A percentile compares a stretch with the other conserved stretches of the same genome.
These are phyloP conservation scores for Heliornis fulica DNA, from an alignment of 2,113 vertebrate genomes.

Conservation along the genomic window DNA sequence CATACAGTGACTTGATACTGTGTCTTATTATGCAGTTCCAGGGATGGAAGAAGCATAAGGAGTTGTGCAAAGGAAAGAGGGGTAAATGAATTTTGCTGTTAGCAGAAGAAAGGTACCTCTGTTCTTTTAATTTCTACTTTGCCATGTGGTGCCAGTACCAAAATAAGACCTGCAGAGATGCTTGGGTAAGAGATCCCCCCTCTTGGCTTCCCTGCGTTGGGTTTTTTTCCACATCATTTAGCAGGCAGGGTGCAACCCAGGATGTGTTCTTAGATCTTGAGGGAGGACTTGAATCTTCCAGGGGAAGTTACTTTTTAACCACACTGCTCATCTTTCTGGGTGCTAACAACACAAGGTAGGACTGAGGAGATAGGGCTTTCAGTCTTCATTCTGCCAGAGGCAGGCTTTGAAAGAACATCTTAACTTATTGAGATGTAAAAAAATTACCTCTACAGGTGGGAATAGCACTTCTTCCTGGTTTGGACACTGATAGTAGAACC, in stretches of 20 bases:
- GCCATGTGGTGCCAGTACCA: neutral
- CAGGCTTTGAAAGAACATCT: neutral
- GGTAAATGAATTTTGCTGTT: neutral
- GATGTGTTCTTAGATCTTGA: neutral
- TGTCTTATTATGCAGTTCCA: neutral
- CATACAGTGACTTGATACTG: neutral
- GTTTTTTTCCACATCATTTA: neutral
- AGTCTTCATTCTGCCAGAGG: neutral
- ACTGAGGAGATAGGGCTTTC: neutral
- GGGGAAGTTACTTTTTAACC: neutral
- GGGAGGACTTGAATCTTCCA: neutral
- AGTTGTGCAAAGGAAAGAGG: neutral
- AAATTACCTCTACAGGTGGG: neutral
- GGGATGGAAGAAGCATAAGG: neutral
- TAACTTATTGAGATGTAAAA: neutral
- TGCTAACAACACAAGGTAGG: neutral
- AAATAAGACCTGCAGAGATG: neutral
- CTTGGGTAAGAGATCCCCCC: neutral
- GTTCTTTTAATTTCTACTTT: neutral
- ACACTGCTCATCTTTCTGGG: neutral
- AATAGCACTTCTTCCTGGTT: neutral
- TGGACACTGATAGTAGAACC: neutral
- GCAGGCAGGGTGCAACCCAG: neutral
- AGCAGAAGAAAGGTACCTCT: neutral
- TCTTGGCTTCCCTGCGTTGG: neutral